Evolutionary conservation across 2,797 vertebrate species (phyloP), one percentile per base, ranked within the genome.

Genomic region (Loriculus beryllinus): DNA sequence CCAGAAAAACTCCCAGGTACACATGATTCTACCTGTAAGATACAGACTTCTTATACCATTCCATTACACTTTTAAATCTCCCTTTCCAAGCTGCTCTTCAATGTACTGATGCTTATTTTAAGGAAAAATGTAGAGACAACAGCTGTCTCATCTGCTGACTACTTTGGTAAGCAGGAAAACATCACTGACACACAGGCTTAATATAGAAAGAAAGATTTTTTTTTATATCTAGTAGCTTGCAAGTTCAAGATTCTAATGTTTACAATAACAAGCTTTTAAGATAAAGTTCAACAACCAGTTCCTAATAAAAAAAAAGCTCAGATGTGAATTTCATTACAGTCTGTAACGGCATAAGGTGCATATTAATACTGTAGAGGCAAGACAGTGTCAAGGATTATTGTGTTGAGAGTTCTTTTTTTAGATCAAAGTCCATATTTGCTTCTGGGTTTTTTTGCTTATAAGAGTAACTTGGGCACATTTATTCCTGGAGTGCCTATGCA

Each of bases 391-490:
- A 48, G 7, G 2, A 52, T 75, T 43, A 33, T 28, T 77, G 26
- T 68, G n/a, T 33, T 65, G 7, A 12, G 9, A 37, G 15, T 35
- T 15, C 2, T 37, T 76, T 84, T 84, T 42, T 12, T 23, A 31
- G 9, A 25, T 75, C 29, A 19, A 39, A 48, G 12, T 39, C 9
- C 9, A 3, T 33, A 31, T 63, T 80, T 80, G 9, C 42, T 26
- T 60, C 23, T 63, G 6, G 0, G 0, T 29, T 51, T 47, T 31
- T 70, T 37, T 11, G 12, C 43, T 83, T 59, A 25, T 54, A 74
- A 65, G 11, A 4, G 1, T 8, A 51, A 35, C 7, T 81, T 31
- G 39, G 39, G 17, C 14, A 59, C 31, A 23, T 23, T 43, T 51
- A 54, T 14, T 29, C 31, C 26, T 67, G 14, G 10, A 56, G 26